Percentiles rank a stretch among this genome's conserved stretches.
phyloP scores from a whole-genome alignment of 2,888 invertebrate genomes.

The Xestobium rufovillosum region DNA sequence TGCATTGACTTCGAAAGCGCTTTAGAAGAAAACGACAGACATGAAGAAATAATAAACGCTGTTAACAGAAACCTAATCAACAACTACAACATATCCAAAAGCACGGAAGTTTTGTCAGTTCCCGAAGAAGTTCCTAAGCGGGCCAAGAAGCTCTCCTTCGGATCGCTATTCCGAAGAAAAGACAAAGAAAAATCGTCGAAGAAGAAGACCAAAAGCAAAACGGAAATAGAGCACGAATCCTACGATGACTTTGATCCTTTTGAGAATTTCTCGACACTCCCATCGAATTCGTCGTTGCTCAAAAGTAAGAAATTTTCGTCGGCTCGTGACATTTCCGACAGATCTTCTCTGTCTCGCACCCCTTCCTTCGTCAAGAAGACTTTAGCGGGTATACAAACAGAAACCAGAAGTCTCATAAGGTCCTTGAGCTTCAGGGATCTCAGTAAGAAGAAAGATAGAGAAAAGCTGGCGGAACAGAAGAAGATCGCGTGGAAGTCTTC shows the following conservation, averaged over 20 bases:
- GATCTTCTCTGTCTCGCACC: slow-evolving; percentile 25
- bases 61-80: too few species aligned
- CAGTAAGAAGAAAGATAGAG: slow-evolving; percentile 30
- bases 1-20: too few species aligned
- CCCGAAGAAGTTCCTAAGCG: slow-evolving; percentile 12
- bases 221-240: slow-evolving; percentile 28
- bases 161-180: slow-evolving; percentile 29
- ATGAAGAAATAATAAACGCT: too few species aligned
- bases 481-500: slow-evolving; percentile 47
- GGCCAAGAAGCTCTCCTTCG: slow-evolving; percentile 31
- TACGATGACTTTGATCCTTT: slow-evolving; percentile 29
- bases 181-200: slow-evolving; percentile 24
- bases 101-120: not conserved
- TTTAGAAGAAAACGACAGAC: too few species aligned
- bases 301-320: slow-evolving; percentile 30
- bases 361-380: slow-evolving; percentile 37
- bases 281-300: slow-evolving; percentile 19
- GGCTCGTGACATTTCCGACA: not conserved
- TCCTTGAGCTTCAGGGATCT: slow-evolving; percentile 39
- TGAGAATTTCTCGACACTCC: slow-evolving; percentile 12
- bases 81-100: not conserved
- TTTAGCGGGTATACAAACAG: slow-evolving; percentile 33
- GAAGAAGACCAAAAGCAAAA: slow-evolving; percentile 25
- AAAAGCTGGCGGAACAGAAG: slow-evolving; percentile 36
- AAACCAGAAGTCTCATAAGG: slow-evolving; percentile 33